Evolutionary conservation across 2,888 invertebrate species (phyloP).

Genomic region (Leptopilina drosophilae): DNA sequence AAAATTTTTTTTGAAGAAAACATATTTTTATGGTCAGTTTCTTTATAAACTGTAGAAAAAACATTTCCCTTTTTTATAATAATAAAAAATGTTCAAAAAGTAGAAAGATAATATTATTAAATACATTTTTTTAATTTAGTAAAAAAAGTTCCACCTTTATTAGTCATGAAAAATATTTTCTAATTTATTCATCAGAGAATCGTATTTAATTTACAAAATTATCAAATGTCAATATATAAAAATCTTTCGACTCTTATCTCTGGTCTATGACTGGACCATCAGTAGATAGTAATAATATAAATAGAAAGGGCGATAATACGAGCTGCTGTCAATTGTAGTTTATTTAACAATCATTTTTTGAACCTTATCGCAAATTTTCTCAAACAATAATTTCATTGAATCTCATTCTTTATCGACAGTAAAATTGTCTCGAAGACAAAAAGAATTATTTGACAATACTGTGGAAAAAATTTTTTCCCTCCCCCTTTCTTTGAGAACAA

Average conservation of each 20-base stretch:
- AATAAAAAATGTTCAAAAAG: too few relatives aligned
- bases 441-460: neutral
- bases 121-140: neutral
- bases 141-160: too few relatives aligned
- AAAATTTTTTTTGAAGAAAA: too few relatives aligned
- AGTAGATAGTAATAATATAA: conserved; percentile 18
- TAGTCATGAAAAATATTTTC: too few relatives aligned
- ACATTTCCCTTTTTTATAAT: too few relatives aligned
- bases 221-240: conserved; percentile 1
- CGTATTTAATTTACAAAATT: neutral
- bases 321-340: conserved; percentile 12
- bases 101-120: too few relatives aligned
- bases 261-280: conserved; percentile 25
- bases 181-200: too few relatives aligned
- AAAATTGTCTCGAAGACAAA: neutral
- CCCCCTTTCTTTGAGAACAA: too few relatives aligned
- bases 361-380: conserved; percentile 1
- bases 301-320: conserved; percentile 17
- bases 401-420: neutral
- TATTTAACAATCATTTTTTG: neutral
- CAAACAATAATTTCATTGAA: conserved; percentile 11
- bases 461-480: neutral
- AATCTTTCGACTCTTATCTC: neutral
- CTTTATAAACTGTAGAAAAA: too few relatives aligned
- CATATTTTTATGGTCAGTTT: too few relatives aligned